Percentiles rank a stretch among this genome's conserved stretches.
phyloP scores from a whole-genome alignment of 1,140 invertebrate genomes.

The Ceratina australensis region DNA sequence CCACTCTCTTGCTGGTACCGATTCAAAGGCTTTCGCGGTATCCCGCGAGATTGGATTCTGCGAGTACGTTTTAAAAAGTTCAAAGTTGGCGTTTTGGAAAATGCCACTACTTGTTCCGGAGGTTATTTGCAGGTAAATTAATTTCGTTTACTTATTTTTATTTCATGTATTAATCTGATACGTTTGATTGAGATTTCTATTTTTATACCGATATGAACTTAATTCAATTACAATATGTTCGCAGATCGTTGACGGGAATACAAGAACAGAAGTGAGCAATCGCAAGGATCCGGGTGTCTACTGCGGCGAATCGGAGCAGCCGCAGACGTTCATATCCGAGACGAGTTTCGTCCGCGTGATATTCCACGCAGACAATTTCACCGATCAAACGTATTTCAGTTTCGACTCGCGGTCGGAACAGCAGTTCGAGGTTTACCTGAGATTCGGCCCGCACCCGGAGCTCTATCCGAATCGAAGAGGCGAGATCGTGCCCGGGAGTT shows the following conservation, averaged over 20 bases:
- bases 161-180: too few relatives aligned
- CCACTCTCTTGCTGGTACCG: slow-evolving; percentile 93
- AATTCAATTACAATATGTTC: slow-evolving; percentile 55
- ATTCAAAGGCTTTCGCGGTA: slow-evolving; percentile 90
- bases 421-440: slow-evolving; percentile 91
- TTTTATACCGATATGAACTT: too few relatives aligned
- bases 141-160: not conserved
- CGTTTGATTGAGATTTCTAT: too few relatives aligned
- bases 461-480: slow-evolving; percentile 93
- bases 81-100: slow-evolving; percentile 92
- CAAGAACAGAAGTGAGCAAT: slow-evolving; percentile 91
- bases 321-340: slow-evolving; percentile 96
- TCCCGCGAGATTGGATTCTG: slow-evolving; percentile 92
- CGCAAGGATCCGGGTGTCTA: slow-evolving; percentile 92
- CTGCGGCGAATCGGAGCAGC: slow-evolving; percentile 95
- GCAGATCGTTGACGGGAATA: slow-evolving; percentile 91
- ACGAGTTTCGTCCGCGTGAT: slow-evolving; percentile 94
- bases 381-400: slow-evolving; percentile 91
- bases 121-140: slow-evolving; percentile 90
- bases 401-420: slow-evolving; percentile 91
- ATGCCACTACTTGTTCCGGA: slow-evolving; percentile 91
- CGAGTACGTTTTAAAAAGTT: slow-evolving; percentile 94
- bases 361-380: slow-evolving; percentile 95
- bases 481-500: slow-evolving; percentile 90
- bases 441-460: slow-evolving; percentile 95